A percentile compares a stretch with the other conserved stretches of the same genome.
These are phyloP conservation scores for Orientallactaga sibirica DNA, from an alignment of 2,797 vertebrate genomes.

Conservation along the genomic window DNA sequence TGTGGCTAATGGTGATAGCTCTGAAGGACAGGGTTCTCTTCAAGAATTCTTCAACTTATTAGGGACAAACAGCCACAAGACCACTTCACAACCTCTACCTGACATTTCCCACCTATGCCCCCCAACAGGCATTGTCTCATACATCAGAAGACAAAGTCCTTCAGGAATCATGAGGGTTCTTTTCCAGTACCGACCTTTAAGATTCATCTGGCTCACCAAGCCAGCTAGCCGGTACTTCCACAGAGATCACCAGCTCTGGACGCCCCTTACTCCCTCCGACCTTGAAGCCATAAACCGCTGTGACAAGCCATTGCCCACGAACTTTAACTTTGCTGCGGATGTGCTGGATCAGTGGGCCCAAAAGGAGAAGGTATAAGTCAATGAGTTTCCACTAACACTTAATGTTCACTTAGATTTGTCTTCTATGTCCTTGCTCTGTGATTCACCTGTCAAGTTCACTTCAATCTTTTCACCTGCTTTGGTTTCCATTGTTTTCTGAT, in stretches of 20 bases:
- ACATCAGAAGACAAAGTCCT: background rate
- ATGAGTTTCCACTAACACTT: background rate
- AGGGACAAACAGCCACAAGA: background rate
- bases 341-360: slow-evolving; percentile 90
- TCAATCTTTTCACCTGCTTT: background rate
- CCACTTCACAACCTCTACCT: background rate
- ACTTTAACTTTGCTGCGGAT: slow-evolving; percentile 91
- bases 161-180: slow-evolving; percentile 77
- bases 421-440: background rate
- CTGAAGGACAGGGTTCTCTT: background rate
- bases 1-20: background rate
- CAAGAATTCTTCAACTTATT: background rate
- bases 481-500: background rate
- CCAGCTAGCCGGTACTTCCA: slow-evolving; percentile 63
- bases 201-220: slow-evolving; percentile 61
- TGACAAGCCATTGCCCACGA: slow-evolving; percentile 83
- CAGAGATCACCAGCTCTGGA: slow-evolving; percentile 28
- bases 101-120: slow-evolving; percentile 14
- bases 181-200: slow-evolving; percentile 47
- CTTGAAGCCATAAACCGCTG: slow-evolving; percentile 86
- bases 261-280: slow-evolving; percentile 86
- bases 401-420: background rate
- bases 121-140: slow-evolving; percentile 52
- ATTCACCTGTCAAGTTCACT: background rate
- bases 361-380: slow-evolving; percentile 87